Base-by-base conservation (phyloP, 1,140 invertebrate genomes). In the Geopemphigus sp. region DNA sequence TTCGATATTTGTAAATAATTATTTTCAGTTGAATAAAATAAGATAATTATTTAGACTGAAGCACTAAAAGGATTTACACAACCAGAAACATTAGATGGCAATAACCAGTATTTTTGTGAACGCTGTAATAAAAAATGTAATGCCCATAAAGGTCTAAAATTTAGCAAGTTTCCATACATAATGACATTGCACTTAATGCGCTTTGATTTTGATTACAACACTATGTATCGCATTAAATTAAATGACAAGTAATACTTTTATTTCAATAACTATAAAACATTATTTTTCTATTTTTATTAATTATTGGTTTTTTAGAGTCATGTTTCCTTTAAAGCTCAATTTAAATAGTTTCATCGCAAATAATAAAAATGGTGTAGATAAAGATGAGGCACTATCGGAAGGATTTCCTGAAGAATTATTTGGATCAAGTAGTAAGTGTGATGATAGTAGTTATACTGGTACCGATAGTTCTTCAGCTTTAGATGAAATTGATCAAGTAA, bases 81-180 rank as follows among this genome's bases (percentile, higher is more conserved):
- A 83, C 93, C 94, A 2, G 95, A 97, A 87, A 91, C 90, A 14
- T 86, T 97, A 17, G 91, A 94, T 82, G 94, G 92, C 45, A 91
- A 91, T 81, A 96, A 97, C 87, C 93, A 96, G 85, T 97, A 97
- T 87, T 89, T 90, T 84, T 97, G 95, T 87, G 94, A 95, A 82
- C 92, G 90, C 81, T 97, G 95, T 86, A 89, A 93, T 83, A 92
- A 93, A 84, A 94, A 95, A 84, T 95, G 94, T 85, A 91, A 97
- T 86, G 95, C 95, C 47, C 93, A 96, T 84, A 97, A 97, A 87
- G 94, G 95, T 53, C 87, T 96, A 22, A 95, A 95, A 84, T 96
- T 97, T 84, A 90, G 90, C 15, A 91, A 92, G 80, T 95, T 97
- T 86, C 95, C 95, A 0, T 96, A 97, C 85, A 86, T 97, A 64